Conservation (phyloP, 1,140 invertebrate genomes). For the Laupala kohalensis region DNA sequence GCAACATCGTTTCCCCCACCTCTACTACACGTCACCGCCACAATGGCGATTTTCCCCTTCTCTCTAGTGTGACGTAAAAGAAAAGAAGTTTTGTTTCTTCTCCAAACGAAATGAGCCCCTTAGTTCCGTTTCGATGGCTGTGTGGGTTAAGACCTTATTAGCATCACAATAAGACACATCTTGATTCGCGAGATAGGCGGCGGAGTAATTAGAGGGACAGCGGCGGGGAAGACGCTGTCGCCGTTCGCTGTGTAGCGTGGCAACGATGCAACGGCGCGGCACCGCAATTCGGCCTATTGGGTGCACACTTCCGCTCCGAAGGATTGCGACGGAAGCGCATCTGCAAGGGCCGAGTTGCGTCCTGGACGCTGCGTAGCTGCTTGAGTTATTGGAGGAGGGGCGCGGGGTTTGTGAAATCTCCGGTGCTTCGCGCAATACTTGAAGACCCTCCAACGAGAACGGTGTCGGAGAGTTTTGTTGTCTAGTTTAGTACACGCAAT, state of each 20-base stretch:
- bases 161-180: background rate
- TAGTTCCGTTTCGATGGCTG: conserved; percentile 8
- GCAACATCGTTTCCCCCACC: background rate
- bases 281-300: background rate
- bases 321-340: too few species aligned
- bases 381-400: too few species aligned
- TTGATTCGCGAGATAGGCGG: background rate
- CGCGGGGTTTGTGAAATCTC: too few species aligned
- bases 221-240: background rate
- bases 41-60: background rate
- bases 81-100: background rate
- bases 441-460: too few species aligned
- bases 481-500: too few species aligned
- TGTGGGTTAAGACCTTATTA: background rate
- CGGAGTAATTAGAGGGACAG: background rate
- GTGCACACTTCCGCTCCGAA: too few species aligned
- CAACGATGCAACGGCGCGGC: too few species aligned
- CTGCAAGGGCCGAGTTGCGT: too few species aligned
- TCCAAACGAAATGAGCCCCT: background rate
- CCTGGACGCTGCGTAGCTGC: too few species aligned
- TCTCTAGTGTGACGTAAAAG: background rate
- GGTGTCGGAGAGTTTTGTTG: too few species aligned
- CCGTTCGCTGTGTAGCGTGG: background rate
- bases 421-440: too few species aligned
- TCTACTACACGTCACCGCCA: too few species aligned